Evolutionary conservation across 2,888 invertebrate species (phyloP), one percentile per base, ranked within the genome.

Genomic region (Cheilosia grossa): DNA sequence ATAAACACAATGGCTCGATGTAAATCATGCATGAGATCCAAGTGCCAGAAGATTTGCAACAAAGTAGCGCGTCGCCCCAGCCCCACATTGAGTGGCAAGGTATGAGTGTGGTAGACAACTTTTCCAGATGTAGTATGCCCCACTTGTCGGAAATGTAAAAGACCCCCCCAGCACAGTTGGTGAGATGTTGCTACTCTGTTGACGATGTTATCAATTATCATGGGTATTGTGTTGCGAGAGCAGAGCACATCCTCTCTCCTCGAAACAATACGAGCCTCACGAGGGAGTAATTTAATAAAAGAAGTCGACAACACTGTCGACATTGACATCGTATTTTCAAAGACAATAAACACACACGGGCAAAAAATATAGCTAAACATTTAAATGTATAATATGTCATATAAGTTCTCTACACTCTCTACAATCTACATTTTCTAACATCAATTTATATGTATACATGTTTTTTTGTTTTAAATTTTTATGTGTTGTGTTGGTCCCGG

Each of bases 311-410:
- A 47, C 73, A 30, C 37, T 66, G 67, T 67, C 74, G 24, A 19
- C 7, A 44, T 33, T 33, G 21, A 59, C 37, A 21, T n/a, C 58
- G 40, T 19, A 24, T 7, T 37, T 9, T 40, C n/a, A 51, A 19
- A 33, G 19, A 5, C 4, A 7, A 17, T 2, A 44, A 9, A 42
- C 49, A 30, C 15, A 40, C 15, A 17, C 19, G 47, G 53, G 47
- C 30, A 82, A 72, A 82, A 70, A 69, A 63, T 63, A 59, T 42
- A 59, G 33, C 44, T 74, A 74, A 66, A 83, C 74, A 83, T 75
- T 79, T 42, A 80, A 74, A 64, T 80, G 80, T 56, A 56, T 69
- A 80, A 64, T 80, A 74, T 69, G 70, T 83, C 64, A 53, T 79
- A 59, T 58, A 78, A 69, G 72, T 69, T 47, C 9, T 53, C 53